Base-by-base conservation (phyloP, 2,888 invertebrate genomes). In the Latheticus oryzae region DNA sequence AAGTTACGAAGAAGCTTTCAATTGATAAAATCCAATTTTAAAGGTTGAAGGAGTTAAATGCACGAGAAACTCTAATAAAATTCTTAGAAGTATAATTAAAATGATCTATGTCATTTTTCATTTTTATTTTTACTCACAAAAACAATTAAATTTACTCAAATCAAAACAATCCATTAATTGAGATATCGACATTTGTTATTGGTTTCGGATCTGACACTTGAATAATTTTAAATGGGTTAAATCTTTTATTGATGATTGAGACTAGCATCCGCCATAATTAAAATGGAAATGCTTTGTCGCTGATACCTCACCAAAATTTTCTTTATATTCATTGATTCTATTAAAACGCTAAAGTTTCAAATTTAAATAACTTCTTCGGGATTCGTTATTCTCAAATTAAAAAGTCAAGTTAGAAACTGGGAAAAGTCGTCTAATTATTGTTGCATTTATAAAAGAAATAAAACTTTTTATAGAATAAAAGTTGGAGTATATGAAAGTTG, bases 241-340 rank as follows among this genome's bases (percentile, higher is more conserved):
- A 28, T 11, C 28, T 28, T 28, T 28, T 28, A 28, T 28, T 28
- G 28, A 28, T 28, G 28, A 28, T 28, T 4, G 28, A 28, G 12
- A 2, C 3, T 9, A 5, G 28, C 28, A 11, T 2, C 12, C 5
- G 7, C 3, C 9, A 28, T 12, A 9, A 28, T 28, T 28, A 8
- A 28, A 28, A 28, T 28, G 28, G 28, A 28, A 28, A 28, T 28
- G 5, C 4, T 28, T 9, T 5, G 8, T n/a, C n/a, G n/a, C n/a
- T n/a, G n/a, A n/a, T n/a, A n/a, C n/a, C n/a, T n/a, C n/a, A n/a
- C n/a, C n/a, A n/a, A n/a, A n/a, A n/a, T n/a, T n/a, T n/a, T n/a
- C n/a, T n/a, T n/a, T n/a, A n/a, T n/a, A n/a, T n/a, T n/a, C n/a
- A n/a, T n/a, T n/a, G n/a, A n/a, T n/a, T n/a, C n/a, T n/a, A n/a